Conservation (phyloP, 2,797 vertebrate species). For the Brachymystax lenok region DNA sequence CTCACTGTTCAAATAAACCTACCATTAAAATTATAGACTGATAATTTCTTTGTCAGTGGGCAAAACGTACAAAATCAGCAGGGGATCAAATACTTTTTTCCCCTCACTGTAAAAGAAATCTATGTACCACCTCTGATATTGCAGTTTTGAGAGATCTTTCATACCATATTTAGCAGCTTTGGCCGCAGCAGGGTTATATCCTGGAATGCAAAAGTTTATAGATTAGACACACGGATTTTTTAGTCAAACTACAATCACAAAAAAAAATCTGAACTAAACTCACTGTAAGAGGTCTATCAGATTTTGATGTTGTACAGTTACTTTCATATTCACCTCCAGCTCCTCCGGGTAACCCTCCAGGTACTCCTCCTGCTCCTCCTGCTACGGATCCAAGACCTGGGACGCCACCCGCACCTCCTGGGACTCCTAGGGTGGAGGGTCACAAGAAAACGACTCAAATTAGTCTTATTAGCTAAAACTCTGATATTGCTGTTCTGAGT, state of each 20-base stretch:
- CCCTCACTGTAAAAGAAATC: no score
- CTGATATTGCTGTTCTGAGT: not conserved
- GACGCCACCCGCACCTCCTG: not conserved
- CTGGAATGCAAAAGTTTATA: conserved; percentile 3
- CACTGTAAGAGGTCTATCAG: no score
- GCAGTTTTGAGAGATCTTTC: not conserved
- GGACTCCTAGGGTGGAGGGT: conserved; percentile 18
- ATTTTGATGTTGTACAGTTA: not conserved
- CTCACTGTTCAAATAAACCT: no score
- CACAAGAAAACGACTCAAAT: not conserved
- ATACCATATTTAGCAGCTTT: conserved; percentile 31
- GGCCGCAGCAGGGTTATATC: conserved; percentile 26
- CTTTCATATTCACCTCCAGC: conserved; percentile 12
- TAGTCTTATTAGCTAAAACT: not conserved
- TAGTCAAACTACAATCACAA: conserved; percentile 38
- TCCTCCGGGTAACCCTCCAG: conserved; percentile 20
- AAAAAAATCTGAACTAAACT: no score
- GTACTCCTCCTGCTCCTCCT: conserved; percentile 6
- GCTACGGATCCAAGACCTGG: not conserved
- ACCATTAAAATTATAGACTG: no score
- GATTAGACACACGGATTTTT: no score
- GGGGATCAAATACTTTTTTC: no score
- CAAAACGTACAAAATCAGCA: no score
- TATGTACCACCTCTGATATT: not conserved
- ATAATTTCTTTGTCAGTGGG: no score